Evolutionary conservation across 2,888 invertebrate species (phyloP), one percentile per base, ranked within the genome.

Genomic region (Anoncus sp.): DNA sequence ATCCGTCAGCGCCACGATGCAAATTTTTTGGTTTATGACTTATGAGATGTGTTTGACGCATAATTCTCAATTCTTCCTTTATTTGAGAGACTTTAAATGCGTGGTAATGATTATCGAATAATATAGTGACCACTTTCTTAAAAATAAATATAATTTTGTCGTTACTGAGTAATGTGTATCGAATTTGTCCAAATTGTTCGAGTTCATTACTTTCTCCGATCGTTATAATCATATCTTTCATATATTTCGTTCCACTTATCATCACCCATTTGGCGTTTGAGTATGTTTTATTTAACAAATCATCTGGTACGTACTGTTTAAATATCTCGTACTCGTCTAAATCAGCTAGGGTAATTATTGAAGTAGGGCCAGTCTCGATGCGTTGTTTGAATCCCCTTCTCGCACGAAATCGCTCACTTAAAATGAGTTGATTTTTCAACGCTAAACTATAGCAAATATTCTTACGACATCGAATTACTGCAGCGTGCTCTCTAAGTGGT

Each of bases 51-150:
- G 24, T 31, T 10, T 63, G 47, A 27, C 18, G 16, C 31, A 31
- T 4, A 16, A 63, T 63, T 4, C 16, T 22, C 49, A 18, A 63
- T 31, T 63, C 49, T 4, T 4, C 49, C 2, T 4, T 3, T 47
- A 27, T 47, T 24, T n/a, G 16, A 14, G 35, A 31, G 9, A 63
- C 47, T 16, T 31, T 12, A 35, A 63, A 63, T 24, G 62, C 62
- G 14, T 63, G 62, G n/a, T 47, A 63, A 47, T 63, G 62, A n/a
- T 31, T 27, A 27, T 63, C 62, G 18, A 63, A 63, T 31, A n/a
- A 6, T 31, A 31, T 31, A 16, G 16, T 55, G 14, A n/a, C 16
- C 14, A 57, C n/a, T 65, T 49, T 65, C 38, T 38, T 18, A 12
- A 65, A 49, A 9, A 63, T 24, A 27, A 63, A 47, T 18, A 35